These are phyloP conservation scores for Idris sp. DNA, from an alignment of 1,140 invertebrate species.

Conservation along the genomic window DNA sequence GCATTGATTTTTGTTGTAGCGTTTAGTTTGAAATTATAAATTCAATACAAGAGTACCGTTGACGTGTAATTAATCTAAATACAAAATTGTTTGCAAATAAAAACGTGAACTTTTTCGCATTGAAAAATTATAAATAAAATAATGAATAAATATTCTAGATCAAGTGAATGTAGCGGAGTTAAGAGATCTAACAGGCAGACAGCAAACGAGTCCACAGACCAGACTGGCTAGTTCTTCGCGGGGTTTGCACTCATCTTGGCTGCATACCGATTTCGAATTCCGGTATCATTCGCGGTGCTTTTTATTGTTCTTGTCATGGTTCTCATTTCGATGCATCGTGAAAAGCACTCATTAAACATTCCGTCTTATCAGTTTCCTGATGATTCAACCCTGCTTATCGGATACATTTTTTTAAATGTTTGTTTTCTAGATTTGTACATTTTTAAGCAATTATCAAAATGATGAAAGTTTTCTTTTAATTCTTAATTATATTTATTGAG, in stretches of 20 bases:
- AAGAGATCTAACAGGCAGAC: slow-evolving; percentile 87
- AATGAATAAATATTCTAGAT: too few species aligned
- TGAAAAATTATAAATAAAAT: too few species aligned
- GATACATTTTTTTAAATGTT: too few species aligned
- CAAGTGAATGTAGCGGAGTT: slow-evolving; percentile 83
- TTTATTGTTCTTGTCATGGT: slow-evolving; percentile 92
- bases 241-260: slow-evolving; percentile 94
- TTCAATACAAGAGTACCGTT: slow-evolving; percentile 54
- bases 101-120: too few species aligned
- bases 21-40: slow-evolving; percentile 54
- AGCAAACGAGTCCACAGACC: slow-evolving; percentile 78
- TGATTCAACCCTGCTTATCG: too few species aligned
- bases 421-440: too few species aligned
- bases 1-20: slow-evolving; percentile 49
- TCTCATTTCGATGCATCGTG: slow-evolving; percentile 91
- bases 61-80: slow-evolving; percentile 50
- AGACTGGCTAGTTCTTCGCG: slow-evolving; percentile 90
- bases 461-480: too few species aligned
- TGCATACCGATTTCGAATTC: slow-evolving; percentile 90
- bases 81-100: too few species aligned
- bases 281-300: slow-evolving; percentile 88
- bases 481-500: too few species aligned
- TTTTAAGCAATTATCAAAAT: too few species aligned
- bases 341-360: too few species aligned
- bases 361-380: too few species aligned